phyloP scores from a whole-genome alignment of 2,797 vertebrate species.

The Urosaurus nigricauda region DNA sequence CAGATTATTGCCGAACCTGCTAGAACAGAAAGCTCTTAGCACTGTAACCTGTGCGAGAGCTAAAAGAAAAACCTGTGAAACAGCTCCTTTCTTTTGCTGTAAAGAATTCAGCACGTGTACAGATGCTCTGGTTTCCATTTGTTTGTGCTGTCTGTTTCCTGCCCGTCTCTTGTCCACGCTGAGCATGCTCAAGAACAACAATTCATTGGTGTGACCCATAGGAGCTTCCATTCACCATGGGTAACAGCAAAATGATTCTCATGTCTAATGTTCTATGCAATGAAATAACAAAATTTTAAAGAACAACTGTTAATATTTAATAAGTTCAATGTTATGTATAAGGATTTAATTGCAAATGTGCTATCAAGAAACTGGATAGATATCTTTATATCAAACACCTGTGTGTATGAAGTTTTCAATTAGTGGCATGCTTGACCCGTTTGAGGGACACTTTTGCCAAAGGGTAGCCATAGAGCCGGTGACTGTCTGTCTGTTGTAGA shows the following conservation, averaged over 20 bases:
- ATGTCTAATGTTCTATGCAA: conserved; percentile 99
- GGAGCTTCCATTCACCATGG: conserved; percentile 75
- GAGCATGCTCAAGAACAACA: conserved; percentile 70
- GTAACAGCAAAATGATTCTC: conserved; percentile 85
- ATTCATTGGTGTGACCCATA: conserved; percentile 65
- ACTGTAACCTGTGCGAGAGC: background rate
- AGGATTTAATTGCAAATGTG: conserved; percentile 84
- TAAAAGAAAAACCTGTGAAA: conserved; percentile 25
- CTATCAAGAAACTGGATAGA: conserved; percentile 82
- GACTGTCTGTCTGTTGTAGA: conserved; percentile 90
- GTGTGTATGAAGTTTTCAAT: conserved; percentile 88
- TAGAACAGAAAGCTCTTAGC: conserved; percentile 47
- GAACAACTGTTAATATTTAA: conserved; percentile 87
- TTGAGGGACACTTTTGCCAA: conserved; percentile 91
- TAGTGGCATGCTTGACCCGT: conserved; percentile 93
- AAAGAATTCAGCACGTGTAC: conserved; percentile 51
- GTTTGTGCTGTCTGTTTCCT: conserved; percentile 48
- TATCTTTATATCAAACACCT: conserved; percentile 88
- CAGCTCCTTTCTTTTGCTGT: conserved; percentile 34
- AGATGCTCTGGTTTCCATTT: conserved; percentile 57
- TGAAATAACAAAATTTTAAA: conserved; percentile 86
- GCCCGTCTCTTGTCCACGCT: conserved; percentile 53
- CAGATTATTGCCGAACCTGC: conserved; percentile 47
- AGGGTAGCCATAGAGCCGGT: conserved; percentile 90
- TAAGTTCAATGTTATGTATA: conserved; percentile 86